A percentile compares a stretch with the other conserved stretches of the same genome.
These are phyloP conservation scores for Camponotus fellah DNA, from an alignment of 2,888 invertebrate genomes.

Conservation along the genomic window DNA sequence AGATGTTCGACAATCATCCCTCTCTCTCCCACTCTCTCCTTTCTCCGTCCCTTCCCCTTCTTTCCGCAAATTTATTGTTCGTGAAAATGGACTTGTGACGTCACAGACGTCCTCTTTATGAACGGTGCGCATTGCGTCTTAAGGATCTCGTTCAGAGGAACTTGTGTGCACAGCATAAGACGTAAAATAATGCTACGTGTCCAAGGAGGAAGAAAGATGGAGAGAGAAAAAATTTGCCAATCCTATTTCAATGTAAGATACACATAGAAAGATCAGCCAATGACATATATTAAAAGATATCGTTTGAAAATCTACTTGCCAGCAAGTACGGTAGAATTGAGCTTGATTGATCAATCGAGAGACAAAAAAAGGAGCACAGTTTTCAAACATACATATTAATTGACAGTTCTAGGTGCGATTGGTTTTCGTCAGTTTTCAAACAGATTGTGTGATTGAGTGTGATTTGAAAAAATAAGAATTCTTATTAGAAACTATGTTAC, in stretches of 20 bases:
- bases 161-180: neutral
- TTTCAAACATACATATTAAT: neutral
- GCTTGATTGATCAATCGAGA: neutral
- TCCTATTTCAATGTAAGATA: neutral
- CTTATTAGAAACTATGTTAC: neutral
- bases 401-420: neutral
- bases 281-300: neutral
- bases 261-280: neutral
- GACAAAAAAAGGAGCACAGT: neutral
- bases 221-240: neutral
- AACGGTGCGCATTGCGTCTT: neutral
- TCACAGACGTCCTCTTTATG: constrained; percentile 39
- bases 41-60: constrained; percentile 73
- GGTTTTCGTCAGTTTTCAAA: neutral
- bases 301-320: neutral
- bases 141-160: neutral
- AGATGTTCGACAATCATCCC: constrained; percentile 79
- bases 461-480: neutral
- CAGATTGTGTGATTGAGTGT: neutral
- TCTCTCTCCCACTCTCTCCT: constrained; percentile 68
- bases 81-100: constrained; percentile 65
- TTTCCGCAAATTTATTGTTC: constrained; percentile 64
- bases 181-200: neutral
- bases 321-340: neutral
- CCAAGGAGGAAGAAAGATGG: neutral